These are phyloP conservation scores for Temnothorax rugatulus DNA, from an alignment of 2,888 invertebrate species.

Conservation along the genomic window DNA sequence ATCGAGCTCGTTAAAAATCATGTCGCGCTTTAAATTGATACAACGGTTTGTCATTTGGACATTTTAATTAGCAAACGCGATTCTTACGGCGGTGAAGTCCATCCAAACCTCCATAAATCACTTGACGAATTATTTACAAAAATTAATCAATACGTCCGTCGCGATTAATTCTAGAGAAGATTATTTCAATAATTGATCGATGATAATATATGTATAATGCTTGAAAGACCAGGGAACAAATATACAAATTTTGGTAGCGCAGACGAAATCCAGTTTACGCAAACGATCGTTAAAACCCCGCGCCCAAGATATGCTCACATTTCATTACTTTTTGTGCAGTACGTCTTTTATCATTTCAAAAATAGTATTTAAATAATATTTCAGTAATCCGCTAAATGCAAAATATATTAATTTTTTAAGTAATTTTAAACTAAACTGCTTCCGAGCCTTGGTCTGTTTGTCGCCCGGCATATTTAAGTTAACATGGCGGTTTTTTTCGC, in stretches of 20 bases:
- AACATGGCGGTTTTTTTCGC: conserved; percentile 25
- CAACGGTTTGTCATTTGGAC: background rate
- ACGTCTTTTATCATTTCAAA: background rate
- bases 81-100: conserved; percentile 53
- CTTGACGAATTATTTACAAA: conserved; percentile 78
- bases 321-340: background rate
- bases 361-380: conserved; percentile 20
- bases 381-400: background rate
- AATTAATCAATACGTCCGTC: conserved; percentile 61
- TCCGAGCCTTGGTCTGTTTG: background rate
- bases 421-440: background rate
- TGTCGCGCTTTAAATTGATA: conserved; percentile 8
- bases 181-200: conserved; percentile 32
- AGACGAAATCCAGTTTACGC: conserved; percentile 4
- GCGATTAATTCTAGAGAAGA: conserved; percentile 62
- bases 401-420: conserved; percentile 32
- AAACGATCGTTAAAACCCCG: conserved; percentile 9
- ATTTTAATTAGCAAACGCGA: background rate
- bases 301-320: background rate
- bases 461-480: background rate
- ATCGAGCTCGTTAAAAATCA: conserved; percentile 5
- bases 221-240: conserved; percentile 65
- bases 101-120: conserved; percentile 81
- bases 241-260: conserved; percentile 56
- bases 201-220: conserved; percentile 31